phyloP scores from a whole-genome alignment of 2,797 vertebrate genomes.

The Arrhamphus sclerolepis region DNA sequence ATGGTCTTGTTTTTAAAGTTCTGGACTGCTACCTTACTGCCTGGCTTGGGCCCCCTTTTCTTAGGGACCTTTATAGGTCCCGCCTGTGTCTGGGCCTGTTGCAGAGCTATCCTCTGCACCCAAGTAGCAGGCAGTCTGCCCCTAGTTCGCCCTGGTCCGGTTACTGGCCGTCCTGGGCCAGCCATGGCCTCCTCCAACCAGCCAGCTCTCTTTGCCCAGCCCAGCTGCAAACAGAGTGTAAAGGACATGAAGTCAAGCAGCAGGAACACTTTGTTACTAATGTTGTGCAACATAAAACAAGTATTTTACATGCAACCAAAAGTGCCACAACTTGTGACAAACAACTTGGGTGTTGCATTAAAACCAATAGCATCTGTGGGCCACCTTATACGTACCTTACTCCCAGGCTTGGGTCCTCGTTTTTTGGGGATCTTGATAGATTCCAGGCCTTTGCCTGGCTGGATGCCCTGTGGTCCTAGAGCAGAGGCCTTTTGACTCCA shows the following conservation, averaged over 20 bases:
- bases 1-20: neutral
- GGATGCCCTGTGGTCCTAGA: constrained; percentile 78
- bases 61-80: constrained; percentile 95
- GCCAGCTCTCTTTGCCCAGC: constrained; percentile 77
- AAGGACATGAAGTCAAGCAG: constrained; percentile 6
- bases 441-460: constrained; percentile 84
- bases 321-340: neutral
- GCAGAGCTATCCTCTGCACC: constrained; percentile 84
- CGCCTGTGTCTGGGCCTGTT: constrained; percentile 83
- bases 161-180: constrained; percentile 75
- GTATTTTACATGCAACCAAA: no score
- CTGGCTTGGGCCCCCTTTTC: constrained; percentile 98
- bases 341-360: neutral
- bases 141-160: constrained; percentile 77
- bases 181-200: constrained; percentile 80
- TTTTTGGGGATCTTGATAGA: constrained; percentile 96
- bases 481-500: constrained; percentile 73
- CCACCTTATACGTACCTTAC: constrained; percentile 83
- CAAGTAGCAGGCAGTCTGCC: constrained; percentile 81
- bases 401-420: constrained; percentile 96
- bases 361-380: no score
- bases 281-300: neutral
- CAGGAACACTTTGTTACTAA: neutral
- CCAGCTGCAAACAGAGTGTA: constrained; percentile 62
- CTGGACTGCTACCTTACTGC: constrained; percentile 90